Percentiles rank a stretch among this genome's conserved stretches.
These are phyloP conservation scores for Cinclus cinclus DNA, from an alignment of 2,113 vertebrate genomes.

Conservation along the genomic window DNA sequence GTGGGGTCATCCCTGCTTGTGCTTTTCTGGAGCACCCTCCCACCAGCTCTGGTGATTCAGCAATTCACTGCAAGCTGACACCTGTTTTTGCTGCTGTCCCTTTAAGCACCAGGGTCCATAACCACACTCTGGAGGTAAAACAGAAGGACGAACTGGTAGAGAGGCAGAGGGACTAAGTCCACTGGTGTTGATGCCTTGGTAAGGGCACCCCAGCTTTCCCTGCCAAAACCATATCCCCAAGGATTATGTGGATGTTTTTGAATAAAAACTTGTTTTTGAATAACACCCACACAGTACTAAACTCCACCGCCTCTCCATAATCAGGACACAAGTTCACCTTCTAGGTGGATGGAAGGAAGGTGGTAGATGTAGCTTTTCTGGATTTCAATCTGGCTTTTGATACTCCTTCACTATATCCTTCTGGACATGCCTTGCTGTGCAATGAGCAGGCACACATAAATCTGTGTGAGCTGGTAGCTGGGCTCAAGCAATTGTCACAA, in stretches of 20 bases:
- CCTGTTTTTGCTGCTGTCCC: not conserved
- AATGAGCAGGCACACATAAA: not conserved
- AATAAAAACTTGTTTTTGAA: not conserved
- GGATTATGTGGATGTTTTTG: not conserved
- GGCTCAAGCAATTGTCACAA: not conserved
- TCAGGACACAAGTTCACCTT: not conserved
- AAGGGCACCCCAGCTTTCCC: not conserved
- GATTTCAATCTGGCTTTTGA: not conserved
- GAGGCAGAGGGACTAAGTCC: not conserved
- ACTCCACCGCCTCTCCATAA: not conserved
- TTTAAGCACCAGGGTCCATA: not conserved
- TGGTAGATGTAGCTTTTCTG: not conserved
- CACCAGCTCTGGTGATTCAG: not conserved
- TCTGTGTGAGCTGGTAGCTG: not conserved
- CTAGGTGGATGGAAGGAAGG: not conserved
- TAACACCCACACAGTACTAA: not conserved
- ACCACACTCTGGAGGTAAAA: rapidly evolving
- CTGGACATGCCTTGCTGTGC: not conserved
- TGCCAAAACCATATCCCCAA: not conserved
- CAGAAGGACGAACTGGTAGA: not conserved
- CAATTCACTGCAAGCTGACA: no score
- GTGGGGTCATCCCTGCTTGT: rapidly evolving
- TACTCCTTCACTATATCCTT: not conserved
- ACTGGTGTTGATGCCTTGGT: no score
- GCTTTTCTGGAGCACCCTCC: not conserved